These are phyloP conservation scores for Phoebastria nigripes DNA, from an alignment of 2,797 vertebrate genomes.

Conservation along the genomic window DNA sequence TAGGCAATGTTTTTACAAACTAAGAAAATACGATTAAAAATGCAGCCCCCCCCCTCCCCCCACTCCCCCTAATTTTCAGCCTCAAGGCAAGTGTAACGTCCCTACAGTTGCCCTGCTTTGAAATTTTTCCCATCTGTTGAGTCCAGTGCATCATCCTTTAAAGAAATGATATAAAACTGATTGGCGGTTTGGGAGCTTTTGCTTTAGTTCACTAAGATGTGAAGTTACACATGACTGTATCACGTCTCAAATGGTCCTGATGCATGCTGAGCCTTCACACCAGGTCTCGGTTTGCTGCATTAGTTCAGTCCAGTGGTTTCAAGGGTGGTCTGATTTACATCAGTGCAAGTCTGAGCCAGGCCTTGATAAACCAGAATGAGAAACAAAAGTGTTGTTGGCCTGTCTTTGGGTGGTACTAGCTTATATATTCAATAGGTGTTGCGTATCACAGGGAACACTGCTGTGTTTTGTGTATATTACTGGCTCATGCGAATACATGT, in stretches of 20 bases:
- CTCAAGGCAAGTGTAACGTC: background rate
- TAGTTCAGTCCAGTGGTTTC: background rate
- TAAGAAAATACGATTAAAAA: background rate
- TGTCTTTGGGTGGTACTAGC: background rate
- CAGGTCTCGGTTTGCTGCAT: background rate
- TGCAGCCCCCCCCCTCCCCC: background rate
- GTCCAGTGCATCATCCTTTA: background rate
- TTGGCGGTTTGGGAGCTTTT: background rate
- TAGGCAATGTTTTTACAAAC: constrained; percentile 6
- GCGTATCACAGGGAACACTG: background rate
- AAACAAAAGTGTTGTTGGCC: background rate
- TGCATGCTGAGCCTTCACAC: background rate
- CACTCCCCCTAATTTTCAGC: background rate
- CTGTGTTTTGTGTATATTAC: background rate
- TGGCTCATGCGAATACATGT: background rate
- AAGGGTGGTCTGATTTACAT: background rate
- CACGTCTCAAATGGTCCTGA: background rate
- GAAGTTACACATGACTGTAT: background rate
- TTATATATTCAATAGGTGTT: background rate
- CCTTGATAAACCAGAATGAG: background rate
- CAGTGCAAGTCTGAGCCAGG: background rate
- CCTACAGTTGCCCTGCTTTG: background rate
- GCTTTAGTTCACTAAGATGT: background rate
- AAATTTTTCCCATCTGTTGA: background rate
- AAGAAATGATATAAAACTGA: background rate